These are phyloP conservation scores for Leucosticte australis DNA, from an alignment of 2,113 vertebrate genomes.

Conservation along the genomic window DNA sequence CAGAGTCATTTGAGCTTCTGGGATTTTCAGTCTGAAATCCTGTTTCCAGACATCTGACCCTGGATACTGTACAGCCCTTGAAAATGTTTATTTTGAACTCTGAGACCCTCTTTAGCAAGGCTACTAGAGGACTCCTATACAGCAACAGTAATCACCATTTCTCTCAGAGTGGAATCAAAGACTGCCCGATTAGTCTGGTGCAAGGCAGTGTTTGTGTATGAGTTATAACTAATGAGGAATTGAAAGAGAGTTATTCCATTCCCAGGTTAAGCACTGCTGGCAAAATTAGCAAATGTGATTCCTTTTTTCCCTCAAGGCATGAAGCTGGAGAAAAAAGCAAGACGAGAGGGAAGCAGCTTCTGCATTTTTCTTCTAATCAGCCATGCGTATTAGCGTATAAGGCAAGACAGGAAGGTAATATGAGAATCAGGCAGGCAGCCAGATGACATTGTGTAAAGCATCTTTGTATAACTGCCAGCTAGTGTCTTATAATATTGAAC, in stretches of 20 bases:
- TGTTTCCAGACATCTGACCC: slow-evolving; percentile 32
- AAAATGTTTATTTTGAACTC: slow-evolving; percentile 38
- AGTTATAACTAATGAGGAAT: slow-evolving; percentile 9
- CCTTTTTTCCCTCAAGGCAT: slow-evolving; percentile 39
- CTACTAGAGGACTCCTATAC: not conserved
- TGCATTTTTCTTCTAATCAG: slow-evolving; percentile 64
- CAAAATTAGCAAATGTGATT: slow-evolving; percentile 51
- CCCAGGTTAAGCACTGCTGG: slow-evolving; percentile 30
- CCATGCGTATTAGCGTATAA: slow-evolving; percentile 54
- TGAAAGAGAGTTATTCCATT: not conserved
- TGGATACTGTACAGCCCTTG: not conserved
- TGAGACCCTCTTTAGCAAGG: not conserved
- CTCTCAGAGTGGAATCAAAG: slow-evolving; percentile 21
- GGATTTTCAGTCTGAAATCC: slow-evolving; percentile 32
- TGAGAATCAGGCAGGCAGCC: slow-evolving; percentile 66
- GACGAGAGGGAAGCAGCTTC: slow-evolving; percentile 47
- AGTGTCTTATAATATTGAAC: slow-evolving; percentile 67
- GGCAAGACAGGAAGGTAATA: slow-evolving; percentile 65
- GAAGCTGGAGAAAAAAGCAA: slow-evolving; percentile 47
- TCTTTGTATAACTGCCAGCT: slow-evolving; percentile 70
- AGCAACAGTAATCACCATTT: not conserved
- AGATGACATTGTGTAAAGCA: slow-evolving; percentile 68
- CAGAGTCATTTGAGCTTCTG: slow-evolving; percentile 24
- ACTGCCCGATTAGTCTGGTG: not conserved
- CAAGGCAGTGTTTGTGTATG: slow-evolving; percentile 14